Conservation (phyloP, 2,797 vertebrate species). For the Sebastes minor region DNA sequence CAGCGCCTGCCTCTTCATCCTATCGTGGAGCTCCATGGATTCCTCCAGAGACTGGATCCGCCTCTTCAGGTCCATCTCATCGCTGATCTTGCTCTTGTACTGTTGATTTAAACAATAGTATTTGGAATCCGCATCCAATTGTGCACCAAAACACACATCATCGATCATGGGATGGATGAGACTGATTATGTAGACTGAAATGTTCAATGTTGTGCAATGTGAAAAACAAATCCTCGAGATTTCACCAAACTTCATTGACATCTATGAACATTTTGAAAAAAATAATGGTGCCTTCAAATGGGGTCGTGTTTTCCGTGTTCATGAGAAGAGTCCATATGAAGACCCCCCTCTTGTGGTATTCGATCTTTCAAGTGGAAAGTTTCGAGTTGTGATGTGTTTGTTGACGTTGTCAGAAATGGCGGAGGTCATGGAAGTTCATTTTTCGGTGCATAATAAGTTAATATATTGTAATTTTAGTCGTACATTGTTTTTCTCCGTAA, state of each 20-base stretch:
- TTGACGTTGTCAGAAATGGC: too few species aligned
- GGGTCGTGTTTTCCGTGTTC: too few species aligned
- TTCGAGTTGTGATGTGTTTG: too few species aligned
- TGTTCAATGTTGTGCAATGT: background rate
- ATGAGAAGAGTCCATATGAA: too few species aligned
- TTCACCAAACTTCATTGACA: background rate
- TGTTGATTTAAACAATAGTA: slow-evolving; percentile 38
- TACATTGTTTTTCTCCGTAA: too few species aligned
- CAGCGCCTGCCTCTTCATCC: slow-evolving; percentile 95
- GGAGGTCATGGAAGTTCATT: too few species aligned
- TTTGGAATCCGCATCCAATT: background rate
- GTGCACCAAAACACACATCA: background rate
- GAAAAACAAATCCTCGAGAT: background rate
- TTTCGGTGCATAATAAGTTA: too few species aligned
- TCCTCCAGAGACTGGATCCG: slow-evolving; percentile 96
- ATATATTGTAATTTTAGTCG: too few species aligned
- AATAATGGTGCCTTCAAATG: too few species aligned
- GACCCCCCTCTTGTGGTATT: too few species aligned
- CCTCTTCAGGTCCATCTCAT: slow-evolving; percentile 94
- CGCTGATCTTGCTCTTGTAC: slow-evolving; percentile 94
- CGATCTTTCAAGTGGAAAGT: too few species aligned
- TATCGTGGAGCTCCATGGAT: slow-evolving; percentile 94
- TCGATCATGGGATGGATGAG: too few species aligned
- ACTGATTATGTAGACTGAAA: background rate
- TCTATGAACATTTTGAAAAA: background rate